Conservation (phyloP, 2,113 vertebrate species). For the Tetrax tetrax region DNA sequence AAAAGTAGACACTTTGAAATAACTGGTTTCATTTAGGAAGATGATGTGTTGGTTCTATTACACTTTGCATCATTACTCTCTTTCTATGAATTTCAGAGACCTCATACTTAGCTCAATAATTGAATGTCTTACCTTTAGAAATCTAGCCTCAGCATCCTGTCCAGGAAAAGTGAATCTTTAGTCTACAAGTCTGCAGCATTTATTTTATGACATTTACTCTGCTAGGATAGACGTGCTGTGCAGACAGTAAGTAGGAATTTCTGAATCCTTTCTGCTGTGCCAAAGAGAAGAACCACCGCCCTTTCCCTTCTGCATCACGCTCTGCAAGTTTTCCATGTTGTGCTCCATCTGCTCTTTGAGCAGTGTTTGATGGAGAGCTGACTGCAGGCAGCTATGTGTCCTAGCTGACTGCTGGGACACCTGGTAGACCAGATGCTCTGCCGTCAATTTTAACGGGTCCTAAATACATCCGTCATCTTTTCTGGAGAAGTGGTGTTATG, state of each 20-base stretch:
- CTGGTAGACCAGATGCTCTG: background rate
- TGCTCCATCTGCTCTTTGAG: background rate
- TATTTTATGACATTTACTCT: background rate
- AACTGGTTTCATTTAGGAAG: background rate
- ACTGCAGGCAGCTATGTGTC: background rate
- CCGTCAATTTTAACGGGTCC: background rate
- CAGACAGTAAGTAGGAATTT: background rate
- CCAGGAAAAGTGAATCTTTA: background rate
- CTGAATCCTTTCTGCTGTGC: background rate
- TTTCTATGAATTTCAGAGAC: background rate
- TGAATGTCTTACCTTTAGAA: background rate
- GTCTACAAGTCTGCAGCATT: background rate
- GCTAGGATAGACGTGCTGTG: background rate
- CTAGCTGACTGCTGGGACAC: background rate
- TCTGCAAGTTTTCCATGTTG: background rate
- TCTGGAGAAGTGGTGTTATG: background rate
- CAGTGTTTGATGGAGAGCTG: background rate
- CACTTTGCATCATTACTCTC: background rate
- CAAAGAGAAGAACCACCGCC: background rate
- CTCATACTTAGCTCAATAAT: background rate
- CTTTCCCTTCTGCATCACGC: background rate
- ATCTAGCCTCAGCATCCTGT: background rate
- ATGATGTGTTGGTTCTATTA: background rate
- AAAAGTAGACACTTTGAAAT: background rate
- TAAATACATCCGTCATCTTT: background rate